Percentiles rank a stretch among this genome's conserved stretches.
phyloP scores from a whole-genome alignment of 92 coral and sea anemone species.

The Isaurus tuberculatus region DNA sequence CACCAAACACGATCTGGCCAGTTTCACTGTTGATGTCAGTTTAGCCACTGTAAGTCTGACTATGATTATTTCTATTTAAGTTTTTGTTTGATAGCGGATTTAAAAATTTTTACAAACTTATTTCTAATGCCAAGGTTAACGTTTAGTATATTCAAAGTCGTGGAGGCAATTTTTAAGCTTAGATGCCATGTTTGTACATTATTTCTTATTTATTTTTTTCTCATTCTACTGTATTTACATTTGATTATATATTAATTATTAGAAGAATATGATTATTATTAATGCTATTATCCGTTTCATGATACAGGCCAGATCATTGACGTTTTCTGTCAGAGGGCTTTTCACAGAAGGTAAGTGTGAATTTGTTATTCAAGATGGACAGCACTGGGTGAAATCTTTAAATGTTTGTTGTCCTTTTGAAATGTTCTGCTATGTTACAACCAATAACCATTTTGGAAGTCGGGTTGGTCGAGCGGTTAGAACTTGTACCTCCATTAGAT shows the following conservation, averaged over 20 bases:
- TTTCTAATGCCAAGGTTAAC: too few relatives aligned
- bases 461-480: too few relatives aligned
- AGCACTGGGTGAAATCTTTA: not conserved
- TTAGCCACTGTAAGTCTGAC: constrained; percentile 75
- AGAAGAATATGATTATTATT: not conserved
- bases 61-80: too few relatives aligned
- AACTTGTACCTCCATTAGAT: too few relatives aligned
- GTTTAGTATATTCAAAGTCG: too few relatives aligned
- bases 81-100: too few relatives aligned
- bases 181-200: not conserved
- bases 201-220: not conserved
- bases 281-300: not conserved
- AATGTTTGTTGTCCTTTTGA: too few relatives aligned
- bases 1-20: constrained; percentile 87
- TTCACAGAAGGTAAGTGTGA: constrained; percentile 96
- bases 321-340: constrained; percentile 88
- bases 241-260: not conserved
- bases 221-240: too few relatives aligned
- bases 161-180: too few relatives aligned
- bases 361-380: too few relatives aligned
- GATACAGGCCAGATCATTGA: constrained; percentile 78
- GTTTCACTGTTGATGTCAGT: constrained; percentile 81
- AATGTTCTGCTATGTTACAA: not conserved
- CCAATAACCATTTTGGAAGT: too few relatives aligned
- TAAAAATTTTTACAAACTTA: too few relatives aligned